Evolutionary conservation across 2,797 vertebrate genomes (phyloP).

Genomic region (Labroides dimidiatus): DNA sequence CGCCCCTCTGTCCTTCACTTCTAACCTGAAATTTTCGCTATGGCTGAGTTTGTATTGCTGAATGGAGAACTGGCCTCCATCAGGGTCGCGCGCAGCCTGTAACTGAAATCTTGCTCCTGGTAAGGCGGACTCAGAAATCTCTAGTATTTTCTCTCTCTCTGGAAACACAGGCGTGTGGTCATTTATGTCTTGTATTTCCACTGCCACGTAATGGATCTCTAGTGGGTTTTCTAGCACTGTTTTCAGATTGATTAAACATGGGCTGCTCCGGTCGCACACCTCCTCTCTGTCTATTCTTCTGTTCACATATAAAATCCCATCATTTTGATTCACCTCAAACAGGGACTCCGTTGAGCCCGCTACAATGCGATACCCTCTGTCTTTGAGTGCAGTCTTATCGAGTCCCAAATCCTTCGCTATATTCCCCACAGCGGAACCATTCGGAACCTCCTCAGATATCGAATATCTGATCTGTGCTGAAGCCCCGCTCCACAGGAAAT

Average conservation of each 20-base stretch:
- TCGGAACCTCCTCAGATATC: constrained; percentile 78
- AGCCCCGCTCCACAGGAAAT: constrained; percentile 56
- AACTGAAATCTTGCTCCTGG: constrained; percentile 73
- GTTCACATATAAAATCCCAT: constrained; percentile 72
- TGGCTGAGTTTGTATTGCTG: constrained; percentile 71
- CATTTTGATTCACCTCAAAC: constrained; percentile 73
- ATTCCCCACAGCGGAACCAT: constrained; percentile 81
- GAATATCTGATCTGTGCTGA: constrained; percentile 81
- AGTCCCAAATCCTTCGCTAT: constrained; percentile 83
- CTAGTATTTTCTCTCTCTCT: constrained; percentile 74
- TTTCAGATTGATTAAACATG: constrained; percentile 77
- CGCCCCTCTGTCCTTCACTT: constrained; percentile 68
- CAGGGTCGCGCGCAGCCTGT: constrained; percentile 67
- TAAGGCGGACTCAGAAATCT: constrained; percentile 71
- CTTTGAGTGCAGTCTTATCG: constrained; percentile 67
- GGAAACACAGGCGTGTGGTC: constrained; percentile 71
- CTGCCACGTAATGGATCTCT: constrained; percentile 73
- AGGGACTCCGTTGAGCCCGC: constrained; percentile 64
- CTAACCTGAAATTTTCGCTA: constrained; percentile 70
- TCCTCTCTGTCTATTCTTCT: constrained; percentile 76
- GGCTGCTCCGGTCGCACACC: constrained; percentile 66
- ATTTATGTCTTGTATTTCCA: constrained; percentile 76
- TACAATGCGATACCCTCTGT: constrained; percentile 79
- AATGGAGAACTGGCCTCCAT: constrained; percentile 67
- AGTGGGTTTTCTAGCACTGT: constrained; percentile 77